A percentile compares a stretch with the other conserved stretches of the same genome.
These are phyloP conservation scores for Oceanodroma leucorhoa DNA, from an alignment of 2,797 vertebrate genomes.

Conservation along the genomic window DNA sequence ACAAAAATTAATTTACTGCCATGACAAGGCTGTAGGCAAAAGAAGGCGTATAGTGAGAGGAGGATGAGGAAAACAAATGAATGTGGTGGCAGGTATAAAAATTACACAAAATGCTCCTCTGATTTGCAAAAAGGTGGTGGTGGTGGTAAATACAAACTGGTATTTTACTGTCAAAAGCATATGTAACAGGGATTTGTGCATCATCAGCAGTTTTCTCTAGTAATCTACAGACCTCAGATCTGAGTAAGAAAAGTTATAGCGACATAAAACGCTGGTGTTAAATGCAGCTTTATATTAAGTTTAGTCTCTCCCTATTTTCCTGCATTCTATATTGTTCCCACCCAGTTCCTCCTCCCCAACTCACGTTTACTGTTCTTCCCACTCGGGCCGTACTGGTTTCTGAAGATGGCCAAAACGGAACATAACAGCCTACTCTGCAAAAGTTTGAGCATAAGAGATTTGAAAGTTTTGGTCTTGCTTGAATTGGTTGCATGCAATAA, in stretches of 20 bases:
- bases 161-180: neutral
- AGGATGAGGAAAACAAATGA: neutral
- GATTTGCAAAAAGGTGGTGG: neutral
- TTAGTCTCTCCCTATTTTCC: neutral
- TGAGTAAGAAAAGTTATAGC: neutral
- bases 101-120: neutral
- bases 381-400: neutral
- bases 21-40: neutral
- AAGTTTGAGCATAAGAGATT: neutral
- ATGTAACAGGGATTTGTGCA: neutral
- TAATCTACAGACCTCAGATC: neutral
- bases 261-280: neutral
- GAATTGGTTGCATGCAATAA: neutral
- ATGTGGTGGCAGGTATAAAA: neutral
- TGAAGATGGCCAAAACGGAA: neutral
- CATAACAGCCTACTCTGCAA: neutral
- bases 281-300: neutral
- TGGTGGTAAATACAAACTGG: neutral
- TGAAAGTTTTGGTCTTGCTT: neutral
- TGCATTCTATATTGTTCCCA: neutral
- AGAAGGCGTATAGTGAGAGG: neutral
- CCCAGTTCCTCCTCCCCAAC: neutral
- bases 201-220: neutral
- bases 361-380: neutral
- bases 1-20: neutral